phyloP scores from a whole-genome alignment of 2,797 vertebrate species.

The Anomalospiza imberbis region DNA sequence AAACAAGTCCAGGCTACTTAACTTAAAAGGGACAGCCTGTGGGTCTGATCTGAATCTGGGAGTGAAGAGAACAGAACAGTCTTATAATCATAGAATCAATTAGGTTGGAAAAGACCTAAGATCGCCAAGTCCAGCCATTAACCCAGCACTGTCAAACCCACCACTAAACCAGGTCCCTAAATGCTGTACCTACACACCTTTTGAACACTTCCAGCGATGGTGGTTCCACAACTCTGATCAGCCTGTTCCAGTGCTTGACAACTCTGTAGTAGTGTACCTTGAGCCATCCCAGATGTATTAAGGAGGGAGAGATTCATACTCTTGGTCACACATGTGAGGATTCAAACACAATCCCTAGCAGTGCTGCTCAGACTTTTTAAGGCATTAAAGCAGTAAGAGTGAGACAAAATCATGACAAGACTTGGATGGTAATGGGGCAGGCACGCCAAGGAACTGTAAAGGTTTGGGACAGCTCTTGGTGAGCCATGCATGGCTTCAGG shows the following conservation, averaged over 20 bases:
- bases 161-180: neutral
- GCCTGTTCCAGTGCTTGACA: neutral
- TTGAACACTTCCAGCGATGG: neutral
- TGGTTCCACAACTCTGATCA: neutral
- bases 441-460: neutral
- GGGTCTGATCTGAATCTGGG: neutral
- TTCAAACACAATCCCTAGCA: neutral
- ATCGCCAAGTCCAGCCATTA: rapidly evolving
- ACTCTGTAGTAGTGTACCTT: neutral
- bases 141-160: neutral
- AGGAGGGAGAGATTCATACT: neutral
- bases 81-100: neutral
- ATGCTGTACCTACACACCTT: neutral
- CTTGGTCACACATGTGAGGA: neutral
- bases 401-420: neutral
- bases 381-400: neutral
- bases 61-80: neutral
- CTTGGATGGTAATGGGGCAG: rapidly evolving
- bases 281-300: neutral
- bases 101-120: neutral
- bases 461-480: neutral
- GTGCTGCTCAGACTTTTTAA: neutral
- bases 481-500: neutral
- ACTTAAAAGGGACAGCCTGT: neutral
- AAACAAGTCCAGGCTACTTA: neutral